Conservation (phyloP, 1,140 invertebrate genomes). For the Sycophaga agraensis region DNA sequence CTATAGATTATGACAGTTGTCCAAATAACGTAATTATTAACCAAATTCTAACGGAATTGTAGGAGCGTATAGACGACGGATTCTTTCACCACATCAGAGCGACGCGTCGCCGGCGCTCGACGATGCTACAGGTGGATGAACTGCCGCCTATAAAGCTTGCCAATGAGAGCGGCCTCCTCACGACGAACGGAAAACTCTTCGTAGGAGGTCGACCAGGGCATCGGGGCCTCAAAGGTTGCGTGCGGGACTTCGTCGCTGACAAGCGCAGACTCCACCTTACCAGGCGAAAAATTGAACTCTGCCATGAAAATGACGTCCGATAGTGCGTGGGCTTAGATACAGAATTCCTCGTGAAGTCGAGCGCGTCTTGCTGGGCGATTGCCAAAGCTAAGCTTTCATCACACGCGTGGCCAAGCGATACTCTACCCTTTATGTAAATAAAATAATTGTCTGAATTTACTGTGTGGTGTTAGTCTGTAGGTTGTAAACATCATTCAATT, state of each 20-base stretch:
- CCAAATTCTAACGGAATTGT: no score
- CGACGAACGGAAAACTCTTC: slow-evolving; percentile 55
- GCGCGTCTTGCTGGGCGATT: no score
- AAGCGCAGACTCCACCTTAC: slow-evolving; percentile 55
- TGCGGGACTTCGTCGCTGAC: slow-evolving; percentile 62
- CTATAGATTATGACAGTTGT: no score
- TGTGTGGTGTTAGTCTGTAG: no score
- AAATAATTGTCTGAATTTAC: no score
- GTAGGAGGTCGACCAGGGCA: slow-evolving; percentile 60
- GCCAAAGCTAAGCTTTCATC: no score
- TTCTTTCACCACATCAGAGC: slow-evolving; percentile 52
- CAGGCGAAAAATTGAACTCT: slow-evolving; percentile 53
- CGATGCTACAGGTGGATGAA: slow-evolving; percentile 63
- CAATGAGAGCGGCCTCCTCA: slow-evolving; percentile 44
- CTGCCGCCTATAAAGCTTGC: slow-evolving; percentile 45
- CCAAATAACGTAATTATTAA: no score
- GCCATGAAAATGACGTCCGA: slow-evolving; percentile 59
- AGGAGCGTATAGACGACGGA: slow-evolving; percentile 61
- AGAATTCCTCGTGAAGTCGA: no score
- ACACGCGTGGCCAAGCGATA: no score
- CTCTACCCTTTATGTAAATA: no score
- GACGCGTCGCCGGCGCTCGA: slow-evolving; percentile 54
- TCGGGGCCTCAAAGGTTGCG: slow-evolving; percentile 65
- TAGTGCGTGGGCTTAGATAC: slow-evolving; percentile 32
- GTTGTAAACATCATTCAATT: no score